A percentile compares a stretch with the other conserved stretches of the same genome.
Evolutionary conservation across 1,140 invertebrate species (phyloP).

Genomic region (Acromyrmex echinatior): DNA sequence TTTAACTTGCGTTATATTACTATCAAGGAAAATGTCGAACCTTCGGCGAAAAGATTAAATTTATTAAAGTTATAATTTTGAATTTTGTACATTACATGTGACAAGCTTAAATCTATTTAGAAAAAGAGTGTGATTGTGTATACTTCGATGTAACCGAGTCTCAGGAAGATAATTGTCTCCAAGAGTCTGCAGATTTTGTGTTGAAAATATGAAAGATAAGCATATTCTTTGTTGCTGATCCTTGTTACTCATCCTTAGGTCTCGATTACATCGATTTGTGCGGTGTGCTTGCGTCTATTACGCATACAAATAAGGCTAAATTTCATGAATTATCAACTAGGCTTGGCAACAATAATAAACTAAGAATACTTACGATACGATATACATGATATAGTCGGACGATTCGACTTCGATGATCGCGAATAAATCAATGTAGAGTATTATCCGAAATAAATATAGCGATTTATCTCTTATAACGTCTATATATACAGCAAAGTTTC

Average conservation of each 20-base stretch:
- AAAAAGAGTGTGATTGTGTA: constrained; percentile 55
- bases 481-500: constrained; percentile 66
- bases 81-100: constrained; percentile 69
- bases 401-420: constrained; percentile 48
- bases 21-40: background rate
- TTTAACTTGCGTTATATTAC: background rate
- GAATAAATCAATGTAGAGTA: constrained; percentile 33
- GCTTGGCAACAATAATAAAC: constrained; percentile 51
- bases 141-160: constrained; percentile 60
- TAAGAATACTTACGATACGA: constrained; percentile 69
- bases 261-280: constrained; percentile 66
- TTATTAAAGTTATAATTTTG: constrained; percentile 74
- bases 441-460: constrained; percentile 51
- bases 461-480: constrained; percentile 33
- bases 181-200: background rate
- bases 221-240: constrained; percentile 21
- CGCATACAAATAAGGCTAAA: constrained; percentile 34
- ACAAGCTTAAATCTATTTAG: constrained; percentile 68
- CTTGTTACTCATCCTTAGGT: background rate
- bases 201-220: constrained; percentile 28
- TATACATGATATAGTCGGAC: constrained; percentile 31
- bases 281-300: constrained; percentile 56
- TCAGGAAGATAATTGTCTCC: constrained; percentile 30
- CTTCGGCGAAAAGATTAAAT: constrained; percentile 62
- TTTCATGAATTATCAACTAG: constrained; percentile 60